A percentile compares a stretch with the other conserved stretches of the same genome.
Evolutionary conservation across 2,888 invertebrate species (phyloP).

Genomic region (Pyrrhia umbra): DNA sequence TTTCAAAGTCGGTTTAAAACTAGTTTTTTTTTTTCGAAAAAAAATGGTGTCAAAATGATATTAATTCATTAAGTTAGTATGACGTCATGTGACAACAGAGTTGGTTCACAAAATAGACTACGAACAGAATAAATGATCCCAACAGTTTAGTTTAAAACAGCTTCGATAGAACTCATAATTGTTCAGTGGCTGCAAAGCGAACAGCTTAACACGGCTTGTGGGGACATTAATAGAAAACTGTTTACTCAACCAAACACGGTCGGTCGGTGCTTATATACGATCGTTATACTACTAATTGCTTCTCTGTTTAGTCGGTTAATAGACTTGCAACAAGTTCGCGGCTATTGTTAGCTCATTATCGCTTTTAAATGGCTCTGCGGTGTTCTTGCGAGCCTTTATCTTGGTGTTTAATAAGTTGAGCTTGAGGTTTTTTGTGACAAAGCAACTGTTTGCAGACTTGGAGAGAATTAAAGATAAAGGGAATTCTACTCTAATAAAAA

Average conservation of each 20-base stretch:
- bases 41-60: no score
- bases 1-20: no score
- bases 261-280: constrained; percentile 37
- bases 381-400: constrained; percentile 24
- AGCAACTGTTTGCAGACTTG: constrained; percentile 4
- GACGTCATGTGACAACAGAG: no score
- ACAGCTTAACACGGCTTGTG: constrained; percentile 48
- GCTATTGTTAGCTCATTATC: constrained; percentile 58
- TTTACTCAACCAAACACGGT: constrained; percentile 40
- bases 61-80: no score
- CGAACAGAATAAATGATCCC: neutral
- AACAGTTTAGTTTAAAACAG: constrained; percentile 8
- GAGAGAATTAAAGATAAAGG: neutral
- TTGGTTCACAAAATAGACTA: no score
- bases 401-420: constrained; percentile 3
- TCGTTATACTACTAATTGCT: constrained; percentile 57
- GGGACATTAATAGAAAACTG: constrained; percentile 45
- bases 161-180: constrained; percentile 39
- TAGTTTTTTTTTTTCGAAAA: no score
- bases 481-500: no score
- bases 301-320: constrained; percentile 50
- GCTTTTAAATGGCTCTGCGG: constrained; percentile 28
- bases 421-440: neutral
- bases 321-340: constrained; percentile 57
- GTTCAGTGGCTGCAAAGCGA: constrained; percentile 29